A percentile compares a stretch with the other conserved stretches of the same genome.
These are phyloP conservation scores for Paracanthobrama guichenoti DNA, from an alignment of 2,113 vertebrate species.

Conservation along the genomic window DNA sequence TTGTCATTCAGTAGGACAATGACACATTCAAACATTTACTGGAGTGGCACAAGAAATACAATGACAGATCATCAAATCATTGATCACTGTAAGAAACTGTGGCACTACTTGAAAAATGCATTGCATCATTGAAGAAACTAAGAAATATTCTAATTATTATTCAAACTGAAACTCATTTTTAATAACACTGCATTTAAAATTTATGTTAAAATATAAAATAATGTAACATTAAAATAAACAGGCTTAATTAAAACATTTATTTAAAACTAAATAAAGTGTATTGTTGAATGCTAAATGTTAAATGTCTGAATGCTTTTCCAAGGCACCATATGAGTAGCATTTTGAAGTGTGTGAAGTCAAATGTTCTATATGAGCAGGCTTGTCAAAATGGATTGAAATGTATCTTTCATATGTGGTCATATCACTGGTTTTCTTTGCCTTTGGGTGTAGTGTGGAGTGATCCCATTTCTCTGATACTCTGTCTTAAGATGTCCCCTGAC, in stretches of 20 bases:
- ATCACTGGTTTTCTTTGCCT: slow-evolving; percentile 35
- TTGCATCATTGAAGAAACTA: neutral
- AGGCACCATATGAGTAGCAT: neutral
- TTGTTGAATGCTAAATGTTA: too few species aligned
- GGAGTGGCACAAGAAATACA: neutral
- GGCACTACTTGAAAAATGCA: neutral
- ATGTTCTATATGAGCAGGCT: neutral
- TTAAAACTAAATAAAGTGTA: neutral
- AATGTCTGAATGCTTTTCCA: neutral
- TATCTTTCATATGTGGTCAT: slow-evolving; percentile 35
- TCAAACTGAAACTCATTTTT: neutral
- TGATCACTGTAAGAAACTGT: neutral
- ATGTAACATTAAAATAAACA: neutral
- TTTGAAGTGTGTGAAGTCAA: neutral
- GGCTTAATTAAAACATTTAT: too few species aligned
- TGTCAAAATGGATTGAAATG: slow-evolving; percentile 31
- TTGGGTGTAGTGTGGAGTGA: slow-evolving; percentile 21
- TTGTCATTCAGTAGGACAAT: neutral
- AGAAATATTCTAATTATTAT: neutral
- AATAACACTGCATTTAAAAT: neutral
- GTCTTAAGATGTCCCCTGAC: slow-evolving; percentile 45
- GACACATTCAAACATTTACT: neutral
- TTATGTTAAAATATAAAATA: neutral
- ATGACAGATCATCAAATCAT: neutral
- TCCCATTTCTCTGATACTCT: slow-evolving; percentile 40